Evolutionary conservation across 2,797 vertebrate genomes (phyloP).

Genomic region (Taenioides sp.): DNA sequence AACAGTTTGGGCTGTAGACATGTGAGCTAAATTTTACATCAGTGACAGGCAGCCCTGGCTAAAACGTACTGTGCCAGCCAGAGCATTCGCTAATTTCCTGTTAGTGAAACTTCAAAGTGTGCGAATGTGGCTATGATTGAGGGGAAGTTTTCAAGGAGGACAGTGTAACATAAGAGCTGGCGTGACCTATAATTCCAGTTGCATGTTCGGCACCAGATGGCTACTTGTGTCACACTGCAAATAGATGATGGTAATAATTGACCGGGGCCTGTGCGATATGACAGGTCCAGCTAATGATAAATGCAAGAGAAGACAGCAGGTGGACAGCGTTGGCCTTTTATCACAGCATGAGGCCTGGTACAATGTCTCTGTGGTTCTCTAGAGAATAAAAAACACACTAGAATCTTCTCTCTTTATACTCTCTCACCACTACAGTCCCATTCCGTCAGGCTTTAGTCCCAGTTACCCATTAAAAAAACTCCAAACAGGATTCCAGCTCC

Average conservation of each 20-base stretch:
- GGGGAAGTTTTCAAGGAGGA: constrained; percentile 27
- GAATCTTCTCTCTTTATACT: constrained; percentile 51
- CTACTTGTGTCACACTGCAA: constrained; percentile 49
- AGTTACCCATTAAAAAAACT: constrained; percentile 48
- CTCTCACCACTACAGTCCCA: constrained; percentile 61
- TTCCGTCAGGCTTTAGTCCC: constrained; percentile 72
- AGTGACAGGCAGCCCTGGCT: constrained; percentile 29
- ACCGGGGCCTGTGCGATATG: constrained; percentile 49
- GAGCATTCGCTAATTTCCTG: constrained; percentile 21
- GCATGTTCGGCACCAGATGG: constrained; percentile 48
- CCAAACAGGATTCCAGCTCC: constrained; percentile 60
- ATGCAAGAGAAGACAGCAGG: constrained; percentile 69
- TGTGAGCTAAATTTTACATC: constrained; percentile 36
- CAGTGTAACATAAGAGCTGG: constrained; percentile 14
- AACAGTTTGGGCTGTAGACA: constrained; percentile 35
- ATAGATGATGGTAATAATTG: constrained; percentile 64
- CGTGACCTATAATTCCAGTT: constrained; percentile 32
- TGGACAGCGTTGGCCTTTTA: constrained; percentile 76
- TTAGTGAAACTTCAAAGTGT: constrained; percentile 42
- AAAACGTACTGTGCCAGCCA: constrained; percentile 36
- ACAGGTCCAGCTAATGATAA: constrained; percentile 68
- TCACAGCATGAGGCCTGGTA: constrained; percentile 69
- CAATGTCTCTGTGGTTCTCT: constrained; percentile 61
- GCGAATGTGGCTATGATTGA: constrained; percentile 13
- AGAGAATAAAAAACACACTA: constrained; percentile 62